Conservation (phyloP, 2,888 invertebrate genomes). For the Silvanus unidentatus region DNA sequence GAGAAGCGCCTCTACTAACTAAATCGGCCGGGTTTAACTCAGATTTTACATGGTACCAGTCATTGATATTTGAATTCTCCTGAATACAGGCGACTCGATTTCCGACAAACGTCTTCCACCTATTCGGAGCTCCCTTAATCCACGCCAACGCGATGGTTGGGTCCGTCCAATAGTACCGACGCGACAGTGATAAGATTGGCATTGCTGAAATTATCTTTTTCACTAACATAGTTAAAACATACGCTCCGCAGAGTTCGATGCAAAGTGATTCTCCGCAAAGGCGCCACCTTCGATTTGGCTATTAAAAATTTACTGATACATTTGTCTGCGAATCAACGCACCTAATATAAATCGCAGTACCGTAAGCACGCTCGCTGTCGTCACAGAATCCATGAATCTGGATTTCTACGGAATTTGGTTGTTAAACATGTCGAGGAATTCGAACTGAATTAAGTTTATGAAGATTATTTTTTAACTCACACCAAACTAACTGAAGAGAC, state of each 20-base stretch:
- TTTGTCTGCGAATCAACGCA: slow-evolving; percentile 5
- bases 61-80: slow-evolving; percentile 4
- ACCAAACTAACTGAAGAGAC: background rate
- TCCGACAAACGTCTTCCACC: slow-evolving; percentile 20
- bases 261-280: slow-evolving; percentile 21
- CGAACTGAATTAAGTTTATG: background rate
- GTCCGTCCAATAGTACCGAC: slow-evolving; percentile 16
- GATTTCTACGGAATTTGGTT: background rate
- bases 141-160: slow-evolving; percentile 17
- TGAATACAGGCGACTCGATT: slow-evolving; percentile 19
- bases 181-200: background rate
- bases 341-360: slow-evolving; percentile 15
- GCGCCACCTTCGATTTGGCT: slow-evolving; percentile 29
- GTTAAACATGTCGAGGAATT: slow-evolving; percentile 8
- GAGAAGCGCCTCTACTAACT: slow-evolving; percentile 12
- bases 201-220: slow-evolving; percentile 7
- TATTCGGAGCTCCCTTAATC: slow-evolving; percentile 12
- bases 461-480: background rate
- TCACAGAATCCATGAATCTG: slow-evolving; percentile 22
- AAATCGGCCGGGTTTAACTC: slow-evolving; percentile 19
- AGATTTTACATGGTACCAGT: slow-evolving; percentile 17
- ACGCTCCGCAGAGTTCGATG: slow-evolving; percentile 21
- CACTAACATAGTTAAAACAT: slow-evolving; percentile 16
- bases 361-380: slow-evolving; percentile 17
- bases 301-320: slow-evolving; percentile 18